Conservation (phyloP, 2,888 invertebrate genomes). For the Nephrotoma flavescens region DNA sequence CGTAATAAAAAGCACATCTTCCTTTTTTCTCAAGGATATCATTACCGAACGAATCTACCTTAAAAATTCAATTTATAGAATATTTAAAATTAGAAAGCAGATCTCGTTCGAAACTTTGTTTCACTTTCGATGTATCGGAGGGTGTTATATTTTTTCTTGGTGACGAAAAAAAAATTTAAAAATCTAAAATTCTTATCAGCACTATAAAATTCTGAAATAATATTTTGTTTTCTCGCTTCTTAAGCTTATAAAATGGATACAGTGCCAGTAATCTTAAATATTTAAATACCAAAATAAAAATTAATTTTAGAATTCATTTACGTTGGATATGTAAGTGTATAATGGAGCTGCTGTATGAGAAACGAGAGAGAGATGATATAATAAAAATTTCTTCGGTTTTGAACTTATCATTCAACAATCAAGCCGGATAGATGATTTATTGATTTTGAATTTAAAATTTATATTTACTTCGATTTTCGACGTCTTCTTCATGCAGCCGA, state of each 20-base stretch:
- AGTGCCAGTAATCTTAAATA: neutral
- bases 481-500: neutral
- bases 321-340: neutral
- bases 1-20: neutral
- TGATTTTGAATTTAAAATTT: neutral
- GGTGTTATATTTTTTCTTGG: neutral
- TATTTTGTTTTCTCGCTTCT: neutral
- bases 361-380: neutral
- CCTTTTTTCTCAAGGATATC: neutral
- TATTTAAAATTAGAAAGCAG: neutral
- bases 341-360: neutral
- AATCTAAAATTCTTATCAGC: neutral
- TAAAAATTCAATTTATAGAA: neutral
- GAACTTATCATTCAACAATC: neutral
- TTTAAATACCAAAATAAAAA: neutral
- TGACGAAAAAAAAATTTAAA: neutral
- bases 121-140: neutral
- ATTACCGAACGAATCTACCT: neutral
- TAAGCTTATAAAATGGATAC: neutral
- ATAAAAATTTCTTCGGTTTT: neutral
- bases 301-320: neutral
- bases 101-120: neutral
- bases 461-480: neutral
- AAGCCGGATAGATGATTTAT: neutral
- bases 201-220: neutral